Conservation (phyloP, 2,113 vertebrate species). For the Centropus bengalensis region DNA sequence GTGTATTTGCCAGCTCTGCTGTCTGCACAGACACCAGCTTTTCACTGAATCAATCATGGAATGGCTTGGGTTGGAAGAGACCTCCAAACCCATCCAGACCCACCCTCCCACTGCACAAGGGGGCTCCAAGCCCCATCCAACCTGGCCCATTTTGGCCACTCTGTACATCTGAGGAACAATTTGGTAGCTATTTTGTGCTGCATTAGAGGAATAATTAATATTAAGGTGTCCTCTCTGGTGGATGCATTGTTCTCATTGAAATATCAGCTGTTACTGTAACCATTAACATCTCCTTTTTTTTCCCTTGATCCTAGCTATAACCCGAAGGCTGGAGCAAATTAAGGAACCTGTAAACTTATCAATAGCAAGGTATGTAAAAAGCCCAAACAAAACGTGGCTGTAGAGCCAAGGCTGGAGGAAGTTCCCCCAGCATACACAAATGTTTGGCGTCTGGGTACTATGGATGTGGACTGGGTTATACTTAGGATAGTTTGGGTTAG, state of each 20-base stretch:
- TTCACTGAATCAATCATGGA: no score
- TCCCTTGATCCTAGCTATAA: neutral
- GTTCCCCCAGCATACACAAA: fast-evolving
- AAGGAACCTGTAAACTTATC: neutral
- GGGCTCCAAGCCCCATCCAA: no score
- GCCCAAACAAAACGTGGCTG: neutral
- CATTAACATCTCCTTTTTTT: neutral
- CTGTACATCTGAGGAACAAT: neutral
- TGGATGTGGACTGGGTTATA: neutral
- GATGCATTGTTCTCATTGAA: neutral
- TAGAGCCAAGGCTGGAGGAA: neutral
- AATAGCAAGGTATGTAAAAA: slow-evolving; percentile 32
- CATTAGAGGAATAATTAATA: neutral
- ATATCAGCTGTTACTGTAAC: neutral
- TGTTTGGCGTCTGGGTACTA: neutral
- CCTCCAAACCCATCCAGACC: no score
- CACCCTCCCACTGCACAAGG: no score
- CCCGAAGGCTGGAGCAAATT: neutral
- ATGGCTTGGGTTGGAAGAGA: no score
- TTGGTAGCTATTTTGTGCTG: neutral
- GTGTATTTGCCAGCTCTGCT: fast-evolving
- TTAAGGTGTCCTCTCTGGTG: neutral
- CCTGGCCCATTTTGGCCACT: neutral
- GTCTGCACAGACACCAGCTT: neutral
- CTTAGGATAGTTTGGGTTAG: no score